Evolutionary conservation across 2,888 invertebrate species (phyloP).

Genomic region (Boloria euphrosyne): DNA sequence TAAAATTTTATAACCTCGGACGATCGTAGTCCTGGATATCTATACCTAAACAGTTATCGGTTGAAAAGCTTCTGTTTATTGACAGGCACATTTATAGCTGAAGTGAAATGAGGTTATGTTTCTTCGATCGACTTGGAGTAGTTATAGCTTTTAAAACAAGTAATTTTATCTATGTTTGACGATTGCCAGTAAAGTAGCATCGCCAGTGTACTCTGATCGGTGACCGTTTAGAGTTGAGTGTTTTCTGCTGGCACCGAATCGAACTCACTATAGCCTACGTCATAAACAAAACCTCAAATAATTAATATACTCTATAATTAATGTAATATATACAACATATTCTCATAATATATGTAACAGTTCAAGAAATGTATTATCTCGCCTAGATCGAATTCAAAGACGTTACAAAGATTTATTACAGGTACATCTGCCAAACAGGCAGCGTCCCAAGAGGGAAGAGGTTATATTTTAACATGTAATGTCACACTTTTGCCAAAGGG

Average conservation of each 20-base stretch:
- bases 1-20: slow-evolving; percentile 35
- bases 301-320: no score
- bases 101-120: slow-evolving; percentile 28
- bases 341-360: no score
- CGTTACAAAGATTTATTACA: slow-evolving; percentile 1
- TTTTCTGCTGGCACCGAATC: no score
- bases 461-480: slow-evolving; percentile 3
- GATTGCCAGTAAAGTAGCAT: no score
- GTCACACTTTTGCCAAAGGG: slow-evolving; percentile 2
- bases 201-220: no score
- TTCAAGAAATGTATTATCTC: no score
- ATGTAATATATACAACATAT: no score
- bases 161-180: neutral
- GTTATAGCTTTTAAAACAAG: neutral
- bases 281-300: no score
- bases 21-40: slow-evolving; percentile 31
- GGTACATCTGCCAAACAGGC: slow-evolving; percentile 3
- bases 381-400: no score
- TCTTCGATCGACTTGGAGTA: neutral
- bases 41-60: slow-evolving; percentile 29
- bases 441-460: slow-evolving; percentile 11
- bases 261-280: no score
- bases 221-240: no score
- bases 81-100: slow-evolving; percentile 14
- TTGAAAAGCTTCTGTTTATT: slow-evolving; percentile 33